Evolutionary conservation across 2,113 vertebrate genomes (phyloP).

Genomic region (Chamaea fasciata): DNA sequence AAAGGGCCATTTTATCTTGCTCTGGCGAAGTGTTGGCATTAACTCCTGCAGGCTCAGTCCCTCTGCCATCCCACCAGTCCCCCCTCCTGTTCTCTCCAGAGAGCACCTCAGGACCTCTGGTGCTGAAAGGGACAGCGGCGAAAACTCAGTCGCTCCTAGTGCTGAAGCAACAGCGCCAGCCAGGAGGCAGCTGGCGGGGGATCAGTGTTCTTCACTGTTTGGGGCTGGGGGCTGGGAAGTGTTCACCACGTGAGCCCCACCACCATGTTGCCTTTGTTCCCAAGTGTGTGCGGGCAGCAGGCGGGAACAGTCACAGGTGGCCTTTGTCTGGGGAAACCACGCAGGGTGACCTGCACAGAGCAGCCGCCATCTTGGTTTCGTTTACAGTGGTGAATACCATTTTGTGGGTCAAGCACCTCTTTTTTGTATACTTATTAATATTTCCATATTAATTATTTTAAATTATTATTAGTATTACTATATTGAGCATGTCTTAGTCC

Average conservation of each 20-base stretch:
- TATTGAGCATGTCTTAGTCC: neutral
- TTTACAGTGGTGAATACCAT: neutral
- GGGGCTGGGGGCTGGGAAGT: neutral
- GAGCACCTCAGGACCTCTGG: neutral
- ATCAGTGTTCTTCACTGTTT: rapidly evolving
- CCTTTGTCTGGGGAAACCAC: neutral
- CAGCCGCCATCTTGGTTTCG: neutral
- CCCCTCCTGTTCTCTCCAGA: too few species aligned
- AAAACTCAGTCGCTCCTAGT: rapidly evolving
- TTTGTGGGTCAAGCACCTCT: neutral
- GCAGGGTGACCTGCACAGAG: rapidly evolving
- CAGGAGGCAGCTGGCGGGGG: neutral
- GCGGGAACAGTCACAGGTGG: rapidly evolving
- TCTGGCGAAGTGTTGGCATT: neutral
- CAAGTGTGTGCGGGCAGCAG: rapidly evolving
- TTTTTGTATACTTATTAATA: neutral
- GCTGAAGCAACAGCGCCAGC: neutral
- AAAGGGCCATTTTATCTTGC: neutral
- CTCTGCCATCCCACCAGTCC: neutral
- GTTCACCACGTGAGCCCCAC: rapidly evolving
- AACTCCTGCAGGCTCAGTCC: neutral
- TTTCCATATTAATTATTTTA: neutral
- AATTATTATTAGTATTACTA: neutral
- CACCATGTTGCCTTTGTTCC: neutral
- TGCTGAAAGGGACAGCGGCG: neutral